Evolutionary conservation across 2,797 vertebrate genomes (phyloP).

Genomic region (Nothura maculosa): DNA sequence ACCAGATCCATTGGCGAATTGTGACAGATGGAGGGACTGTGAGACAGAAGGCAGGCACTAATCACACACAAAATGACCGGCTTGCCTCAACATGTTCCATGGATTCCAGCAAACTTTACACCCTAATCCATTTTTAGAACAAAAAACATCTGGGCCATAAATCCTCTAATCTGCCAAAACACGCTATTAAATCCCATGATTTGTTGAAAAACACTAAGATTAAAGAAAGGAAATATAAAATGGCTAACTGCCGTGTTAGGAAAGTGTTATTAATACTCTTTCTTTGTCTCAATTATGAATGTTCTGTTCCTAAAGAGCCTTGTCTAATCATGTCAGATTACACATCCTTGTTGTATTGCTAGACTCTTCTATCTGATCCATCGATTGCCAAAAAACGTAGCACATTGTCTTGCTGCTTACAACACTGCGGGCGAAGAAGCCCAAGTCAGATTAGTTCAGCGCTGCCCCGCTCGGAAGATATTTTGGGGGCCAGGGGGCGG

Average conservation of each 20-base stretch:
- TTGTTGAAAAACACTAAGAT: slow-evolving; percentile 99
- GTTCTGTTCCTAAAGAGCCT: slow-evolving; percentile 95
- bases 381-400: slow-evolving; percentile 80
- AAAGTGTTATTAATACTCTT: slow-evolving; percentile 91
- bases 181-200: slow-evolving; percentile 97
- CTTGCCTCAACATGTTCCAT: slow-evolving; percentile 87
- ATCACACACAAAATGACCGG: slow-evolving; percentile 87
- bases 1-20: slow-evolving; percentile 85
- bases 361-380: slow-evolving; percentile 85
- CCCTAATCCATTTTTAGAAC: slow-evolving; percentile 98
- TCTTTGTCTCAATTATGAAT: slow-evolving; percentile 92
- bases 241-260: slow-evolving; percentile 90
- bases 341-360: slow-evolving; percentile 89
- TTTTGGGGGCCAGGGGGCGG: not conserved
- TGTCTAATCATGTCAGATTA: slow-evolving; percentile 97
- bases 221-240: slow-evolving; percentile 95
- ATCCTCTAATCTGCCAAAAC: slow-evolving; percentile 97
- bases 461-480: slow-evolving; percentile 36
- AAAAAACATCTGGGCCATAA: slow-evolving; percentile 99
- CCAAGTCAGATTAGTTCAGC: slow-evolving; percentile 73
- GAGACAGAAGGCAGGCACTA: slow-evolving; percentile 87
- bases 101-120: slow-evolving; percentile 94
- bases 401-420: slow-evolving; percentile 77
- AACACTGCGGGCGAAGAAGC: slow-evolving; percentile 73
- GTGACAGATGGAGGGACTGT: slow-evolving; percentile 87